Base-by-base conservation (phyloP, 2,888 invertebrate genomes). In the Beris morrisii region DNA sequence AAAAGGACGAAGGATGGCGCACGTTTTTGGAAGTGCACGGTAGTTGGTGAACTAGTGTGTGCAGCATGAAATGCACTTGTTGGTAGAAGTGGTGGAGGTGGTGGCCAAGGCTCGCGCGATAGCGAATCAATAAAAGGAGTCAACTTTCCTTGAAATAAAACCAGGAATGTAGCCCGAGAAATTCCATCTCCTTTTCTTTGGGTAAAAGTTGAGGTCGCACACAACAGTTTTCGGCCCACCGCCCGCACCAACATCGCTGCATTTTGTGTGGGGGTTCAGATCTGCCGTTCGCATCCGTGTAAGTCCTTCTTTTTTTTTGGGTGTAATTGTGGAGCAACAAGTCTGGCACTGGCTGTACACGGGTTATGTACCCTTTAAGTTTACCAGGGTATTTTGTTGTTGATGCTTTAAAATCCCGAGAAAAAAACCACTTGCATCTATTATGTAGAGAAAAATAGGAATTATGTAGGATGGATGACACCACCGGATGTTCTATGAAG, bases 61-160 rank as follows among this genome's bases (percentile, higher is more conserved):
- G 61, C 61, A 61, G 22, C 2, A 38, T 38, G 38, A 61, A 50
- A 61, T 61, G 50, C 61, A 61, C 61, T 61, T 61, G 61, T 61
- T 61, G 61, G 61, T 38, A 13, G 52, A 22, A 61, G 48, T 32
- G 50, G 22, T 22, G 3, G 32, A 13, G 7, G n/a, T 59, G 61
- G 52, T 7, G 61, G 22, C 43, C 12, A 61, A 50, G 61, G 50
- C 50, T 22, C 22, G 53, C 53, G 61, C 52, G 52, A 61, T 50
- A 50, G 13, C 61, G 61, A 61, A 61, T 61, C 61, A 61, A 61
- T 61, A 61, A 52, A 61, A 61, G 61, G 61, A 61, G 61, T 61
- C 52, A 61, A 61, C 61, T 61, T 61, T 38, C 43, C 61, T 50
- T 38, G 52, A 50, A 61, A 30, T 61, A 38, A 50, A 50, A 38